A percentile compares a stretch with the other conserved stretches of the same genome.
These are phyloP conservation scores for Piscicola geometra DNA, from an alignment of 2,888 invertebrate species.

Conservation along the genomic window DNA sequence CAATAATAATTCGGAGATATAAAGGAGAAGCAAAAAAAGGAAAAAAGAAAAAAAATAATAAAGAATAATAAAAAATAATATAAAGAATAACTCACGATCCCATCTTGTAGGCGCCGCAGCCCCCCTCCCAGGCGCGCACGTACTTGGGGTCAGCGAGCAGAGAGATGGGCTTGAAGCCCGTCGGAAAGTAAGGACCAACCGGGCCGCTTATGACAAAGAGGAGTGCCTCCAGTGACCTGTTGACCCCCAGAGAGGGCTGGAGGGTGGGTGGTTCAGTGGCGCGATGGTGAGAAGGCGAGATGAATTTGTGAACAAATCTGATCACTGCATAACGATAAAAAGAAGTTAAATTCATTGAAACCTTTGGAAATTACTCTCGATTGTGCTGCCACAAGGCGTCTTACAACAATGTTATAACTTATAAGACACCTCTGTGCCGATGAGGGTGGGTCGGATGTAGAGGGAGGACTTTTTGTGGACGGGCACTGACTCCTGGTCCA, in stretches of 20 bases:
- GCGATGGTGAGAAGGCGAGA: no score
- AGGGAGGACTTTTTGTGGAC: slow-evolving; percentile 75
- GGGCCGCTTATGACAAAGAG: slow-evolving; percentile 87
- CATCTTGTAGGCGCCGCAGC: slow-evolving; percentile 88
- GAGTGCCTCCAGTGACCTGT: slow-evolving; percentile 77
- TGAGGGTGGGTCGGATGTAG: slow-evolving; percentile 90
- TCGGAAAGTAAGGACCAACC: slow-evolving; percentile 84
- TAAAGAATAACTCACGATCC: slow-evolving; percentile 71
- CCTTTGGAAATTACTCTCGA: no score
- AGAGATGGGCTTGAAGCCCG: slow-evolving; percentile 69
- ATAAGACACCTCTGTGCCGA: slow-evolving; percentile 84
- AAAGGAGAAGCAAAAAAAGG: not conserved
- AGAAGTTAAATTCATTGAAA: no score
- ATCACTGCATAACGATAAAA: no score
- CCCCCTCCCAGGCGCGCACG: slow-evolving; percentile 73
- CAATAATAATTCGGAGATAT: no score
- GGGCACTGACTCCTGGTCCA: slow-evolving; percentile 98
- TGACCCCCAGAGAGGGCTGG: slow-evolving; percentile 87
- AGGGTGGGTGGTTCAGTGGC: slow-evolving; percentile 35
- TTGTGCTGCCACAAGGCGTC: not conserved
- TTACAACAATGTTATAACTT: not conserved
- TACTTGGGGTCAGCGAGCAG: slow-evolving; percentile 86
- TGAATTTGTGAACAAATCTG: no score
- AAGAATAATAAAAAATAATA: no score
- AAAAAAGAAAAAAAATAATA: no score